Base-by-base conservation (phyloP, 2,113 vertebrate species). In the Butorides virescens region DNA sequence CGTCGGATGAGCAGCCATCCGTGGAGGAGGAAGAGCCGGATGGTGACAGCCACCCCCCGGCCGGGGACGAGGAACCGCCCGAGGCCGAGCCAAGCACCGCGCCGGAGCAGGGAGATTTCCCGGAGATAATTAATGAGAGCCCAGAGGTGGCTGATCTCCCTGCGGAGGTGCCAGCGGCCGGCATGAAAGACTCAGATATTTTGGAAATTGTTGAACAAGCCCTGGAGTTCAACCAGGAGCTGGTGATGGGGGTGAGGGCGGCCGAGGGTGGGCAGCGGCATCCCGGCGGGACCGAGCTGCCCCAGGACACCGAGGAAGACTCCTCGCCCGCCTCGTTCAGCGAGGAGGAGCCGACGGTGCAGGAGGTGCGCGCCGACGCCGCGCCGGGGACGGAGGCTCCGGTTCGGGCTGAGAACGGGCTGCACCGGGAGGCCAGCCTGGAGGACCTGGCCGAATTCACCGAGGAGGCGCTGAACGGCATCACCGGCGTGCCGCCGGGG, bases 211-310 rank as follows among this genome's bases (percentile, higher is more conserved):
- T 97, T 0, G 95, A 97, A 46, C 95, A 95, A 75, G 97, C 97
- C 5, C 88, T 97, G 90, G 97, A 97, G 72, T 94, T 95, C 86
- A 97, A 91, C 59, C 96, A 97, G 84, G 97, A 95, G 93, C 23
- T 97, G 75, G 91, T 93, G 92, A 27, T 70, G 93, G 91, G 72
- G 1, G 29, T 0, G 20, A 94, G 67, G 72, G 56, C 0, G 1
- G 58, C 82, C 0, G 58, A 93, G 79, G 68, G 13, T 0, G 85
- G 18, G 71, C 80, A 86, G 58, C 16, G 6, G 8, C 42, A 19
- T 29, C 21, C 50, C 2, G 20, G 27, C 0, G 34, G 36, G 13
- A 22, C 21, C 2, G 15, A 96, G 23, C 37, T 30, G 4, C 30
- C 36, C 8, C 7, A 0, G 55, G 92, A 65, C 1, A 47, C 36